A percentile compares a stretch with the other conserved stretches of the same genome.
These are phyloP conservation scores for Phacellophora camtschatica DNA, from an alignment of 30 jellyfish, hydroid and myxozoan genomes.

Conservation along the genomic window DNA sequence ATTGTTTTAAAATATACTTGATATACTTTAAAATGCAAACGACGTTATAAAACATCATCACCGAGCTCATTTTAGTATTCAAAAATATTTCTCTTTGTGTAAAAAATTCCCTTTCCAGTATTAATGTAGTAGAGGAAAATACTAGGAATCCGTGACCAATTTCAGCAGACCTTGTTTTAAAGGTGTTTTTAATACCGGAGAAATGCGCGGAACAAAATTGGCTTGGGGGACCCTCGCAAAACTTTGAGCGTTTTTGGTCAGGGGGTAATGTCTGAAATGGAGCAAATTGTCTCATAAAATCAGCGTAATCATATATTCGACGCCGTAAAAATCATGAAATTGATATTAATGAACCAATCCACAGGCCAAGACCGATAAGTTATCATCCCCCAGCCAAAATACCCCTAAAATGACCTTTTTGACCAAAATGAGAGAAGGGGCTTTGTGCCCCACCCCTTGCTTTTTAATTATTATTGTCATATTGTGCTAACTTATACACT, in stretches of 20 bases:
- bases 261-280: not conserved
- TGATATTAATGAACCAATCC: not conserved
- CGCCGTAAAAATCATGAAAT: not conserved
- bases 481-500: not conserved
- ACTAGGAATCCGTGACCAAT: slow-evolving; percentile 52
- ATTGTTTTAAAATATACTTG: too few relatives aligned
- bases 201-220: slow-evolving; percentile 44
- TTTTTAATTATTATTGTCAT: too few relatives aligned
- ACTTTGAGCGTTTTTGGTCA: slow-evolving; percentile 22
- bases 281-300: not conserved
- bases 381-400: not conserved
- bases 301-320: not conserved
- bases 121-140: slow-evolving; percentile 48
- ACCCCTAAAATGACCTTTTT: not conserved
- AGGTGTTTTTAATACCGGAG: slow-evolving; percentile 4
- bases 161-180: slow-evolving; percentile 43
- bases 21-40: too few relatives aligned
- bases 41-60: too few relatives aligned
- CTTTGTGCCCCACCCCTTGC: not conserved
- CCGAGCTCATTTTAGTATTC: too few relatives aligned
- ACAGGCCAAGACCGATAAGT: not conserved
- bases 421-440: not conserved
- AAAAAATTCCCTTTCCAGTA: too few relatives aligned
- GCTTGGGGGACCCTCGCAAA: slow-evolving; percentile 24
- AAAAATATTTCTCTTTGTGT: too few relatives aligned